A percentile compares a stretch with the other conserved stretches of the same genome.
Evolutionary conservation across 2,888 invertebrate species (phyloP).

Genomic region (Acutogordius australiensis): DNA sequence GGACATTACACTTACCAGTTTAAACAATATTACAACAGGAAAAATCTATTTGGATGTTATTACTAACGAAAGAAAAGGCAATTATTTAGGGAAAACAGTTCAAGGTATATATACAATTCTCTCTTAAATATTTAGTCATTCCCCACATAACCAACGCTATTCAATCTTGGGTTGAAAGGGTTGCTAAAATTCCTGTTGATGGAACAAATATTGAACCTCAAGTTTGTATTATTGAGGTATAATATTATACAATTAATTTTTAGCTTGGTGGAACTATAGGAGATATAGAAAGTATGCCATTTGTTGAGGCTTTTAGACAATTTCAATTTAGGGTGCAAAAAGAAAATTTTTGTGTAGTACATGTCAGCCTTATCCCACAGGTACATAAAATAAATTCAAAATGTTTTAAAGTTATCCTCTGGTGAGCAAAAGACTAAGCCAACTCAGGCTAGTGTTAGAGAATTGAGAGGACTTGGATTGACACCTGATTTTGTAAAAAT

Average conservation of each 20-base stretch:
- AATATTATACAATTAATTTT: constrained; percentile 28
- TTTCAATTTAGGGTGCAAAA: constrained; percentile 70
- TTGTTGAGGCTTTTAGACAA: constrained; percentile 86
- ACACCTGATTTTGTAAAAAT: constrained; percentile 46
- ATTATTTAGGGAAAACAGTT: constrained; percentile 90
- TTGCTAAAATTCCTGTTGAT: constrained; percentile 53
- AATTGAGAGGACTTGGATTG: constrained; percentile 63
- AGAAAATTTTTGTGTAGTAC: constrained; percentile 80
- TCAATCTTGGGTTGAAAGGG: constrained; percentile 84
- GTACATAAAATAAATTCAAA: background rate
- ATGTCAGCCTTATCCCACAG: constrained; percentile 60
- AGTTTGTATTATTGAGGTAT: constrained; percentile 31
- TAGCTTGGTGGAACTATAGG: constrained; percentile 93
- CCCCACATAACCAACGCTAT: constrained; percentile 94
- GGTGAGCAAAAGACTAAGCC: constrained; percentile 97
- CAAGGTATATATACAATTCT: constrained; percentile 37
- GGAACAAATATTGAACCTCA: constrained; percentile 32
- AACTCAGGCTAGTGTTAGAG: constrained; percentile 76
- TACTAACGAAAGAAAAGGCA: constrained; percentile 62
- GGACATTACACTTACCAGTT: constrained; percentile 64
- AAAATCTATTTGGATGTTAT: constrained; percentile 90
- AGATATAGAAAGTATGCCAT: constrained; percentile 96
- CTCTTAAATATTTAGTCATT: constrained; percentile 36
- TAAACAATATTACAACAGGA: constrained; percentile 95
- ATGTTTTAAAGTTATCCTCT: constrained; percentile 38